Percentiles rank a stretch among this genome's conserved stretches.
These are phyloP conservation scores for Platygyra sinensis DNA, from an alignment of 64 coral and sea anemone genomes.

Conservation along the genomic window DNA sequence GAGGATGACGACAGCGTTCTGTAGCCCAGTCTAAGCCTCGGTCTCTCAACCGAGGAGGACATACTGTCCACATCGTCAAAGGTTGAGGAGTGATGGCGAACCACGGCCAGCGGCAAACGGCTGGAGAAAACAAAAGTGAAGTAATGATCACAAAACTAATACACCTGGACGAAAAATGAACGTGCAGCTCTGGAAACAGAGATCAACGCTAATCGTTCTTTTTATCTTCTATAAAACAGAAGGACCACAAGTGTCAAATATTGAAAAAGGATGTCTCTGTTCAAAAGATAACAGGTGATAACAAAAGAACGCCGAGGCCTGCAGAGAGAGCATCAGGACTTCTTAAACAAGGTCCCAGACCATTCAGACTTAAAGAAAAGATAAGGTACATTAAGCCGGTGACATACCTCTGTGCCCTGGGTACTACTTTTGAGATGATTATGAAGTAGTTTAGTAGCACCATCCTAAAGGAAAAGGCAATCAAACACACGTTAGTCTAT, in stretches of 20 bases:
- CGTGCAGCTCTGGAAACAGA: too few species aligned
- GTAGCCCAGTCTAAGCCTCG: constrained; percentile 57
- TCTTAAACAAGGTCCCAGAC: not conserved
- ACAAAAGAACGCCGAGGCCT: not conserved
- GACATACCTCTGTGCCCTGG: constrained; percentile 72
- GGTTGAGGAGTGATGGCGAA: constrained; percentile 10
- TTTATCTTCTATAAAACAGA: too few species aligned
- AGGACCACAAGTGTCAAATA: too few species aligned
- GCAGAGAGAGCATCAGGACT: not conserved
- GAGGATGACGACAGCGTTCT: constrained; percentile 55
- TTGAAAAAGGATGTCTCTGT: too few species aligned
- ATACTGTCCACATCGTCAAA: constrained; percentile 16
- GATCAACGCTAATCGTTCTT: too few species aligned
- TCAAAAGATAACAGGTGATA: too few species aligned
- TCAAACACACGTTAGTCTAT: too few species aligned
- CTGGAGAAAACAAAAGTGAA: not conserved
- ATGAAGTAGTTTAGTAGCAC: constrained; percentile 93
- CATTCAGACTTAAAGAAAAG: too few species aligned
- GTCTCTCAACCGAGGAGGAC: constrained; percentile 13
- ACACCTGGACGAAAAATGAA: too few species aligned
- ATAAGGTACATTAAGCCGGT: too few species aligned
- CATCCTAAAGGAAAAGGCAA: constrained; percentile 62
- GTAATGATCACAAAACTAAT: not conserved
- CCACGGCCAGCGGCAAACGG: constrained; percentile 47
- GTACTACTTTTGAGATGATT: constrained; percentile 95